These are phyloP conservation scores for Monochamus alternatus DNA, from an alignment of 2,888 invertebrate species.

Conservation along the genomic window DNA sequence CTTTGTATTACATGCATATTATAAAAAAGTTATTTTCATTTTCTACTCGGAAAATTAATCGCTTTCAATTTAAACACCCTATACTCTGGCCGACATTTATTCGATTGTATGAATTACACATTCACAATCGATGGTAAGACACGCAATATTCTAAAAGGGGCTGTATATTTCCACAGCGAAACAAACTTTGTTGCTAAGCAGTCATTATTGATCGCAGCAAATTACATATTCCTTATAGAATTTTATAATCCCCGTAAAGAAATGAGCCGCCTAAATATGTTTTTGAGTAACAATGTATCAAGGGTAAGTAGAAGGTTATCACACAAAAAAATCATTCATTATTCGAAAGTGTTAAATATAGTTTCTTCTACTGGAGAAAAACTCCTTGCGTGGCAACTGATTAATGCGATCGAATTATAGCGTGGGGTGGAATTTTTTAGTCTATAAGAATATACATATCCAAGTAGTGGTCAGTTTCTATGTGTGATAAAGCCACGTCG, in stretches of 20 bases:
- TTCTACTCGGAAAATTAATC: no score
- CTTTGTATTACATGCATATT: no score
- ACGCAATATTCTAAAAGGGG: no score
- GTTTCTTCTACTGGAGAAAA: background rate
- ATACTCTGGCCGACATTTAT: background rate
- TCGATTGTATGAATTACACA: no score
- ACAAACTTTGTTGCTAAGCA: conserved; percentile 36
- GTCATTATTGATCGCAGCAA: conserved; percentile 19
- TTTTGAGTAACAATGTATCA: conserved; percentile 3
- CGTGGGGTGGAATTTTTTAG: conserved; percentile 7
- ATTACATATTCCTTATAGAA: conserved; percentile 2
- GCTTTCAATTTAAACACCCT: no score
- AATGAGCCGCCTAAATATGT: background rate
- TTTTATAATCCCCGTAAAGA: background rate
- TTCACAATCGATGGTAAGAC: no score
- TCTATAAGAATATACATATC: background rate
- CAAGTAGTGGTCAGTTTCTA: conserved; percentile 25
- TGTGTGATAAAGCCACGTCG: background rate
- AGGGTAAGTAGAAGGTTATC: conserved; percentile 16
- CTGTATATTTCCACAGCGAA: conserved; percentile 4
- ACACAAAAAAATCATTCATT: background rate
- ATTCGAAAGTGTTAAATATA: conserved; percentile 1
- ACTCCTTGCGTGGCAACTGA: conserved; percentile 14
- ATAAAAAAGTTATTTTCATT: no score
- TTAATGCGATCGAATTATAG: conserved; percentile 25